These are phyloP conservation scores for Okapia johnstoni DNA, from an alignment of 2,113 vertebrate genomes.

Conservation along the genomic window DNA sequence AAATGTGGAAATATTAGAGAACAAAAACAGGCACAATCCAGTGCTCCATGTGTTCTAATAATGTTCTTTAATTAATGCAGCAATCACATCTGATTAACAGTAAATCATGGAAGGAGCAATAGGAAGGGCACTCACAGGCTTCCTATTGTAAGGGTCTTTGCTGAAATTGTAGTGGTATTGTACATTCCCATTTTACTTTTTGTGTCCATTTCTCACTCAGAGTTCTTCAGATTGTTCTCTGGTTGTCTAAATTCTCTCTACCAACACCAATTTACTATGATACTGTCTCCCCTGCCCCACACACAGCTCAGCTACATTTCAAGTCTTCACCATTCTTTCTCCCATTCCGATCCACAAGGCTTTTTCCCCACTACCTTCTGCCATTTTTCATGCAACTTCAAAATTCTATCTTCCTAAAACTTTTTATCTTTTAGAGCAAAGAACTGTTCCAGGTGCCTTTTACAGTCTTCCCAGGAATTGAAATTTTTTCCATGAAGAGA, in stretches of 20 bases:
- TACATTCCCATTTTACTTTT: not conserved
- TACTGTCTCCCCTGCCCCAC: not conserved
- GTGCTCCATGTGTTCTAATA: not conserved
- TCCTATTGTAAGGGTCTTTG: not conserved
- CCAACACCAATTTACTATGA: not conserved
- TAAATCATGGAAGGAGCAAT: not conserved
- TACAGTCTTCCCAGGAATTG: too few relatives aligned
- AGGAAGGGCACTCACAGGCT: not conserved
- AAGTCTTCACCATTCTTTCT: not conserved
- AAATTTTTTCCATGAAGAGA: too few relatives aligned
- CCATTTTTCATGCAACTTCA: not conserved
- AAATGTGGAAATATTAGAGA: slow-evolving; percentile 51
- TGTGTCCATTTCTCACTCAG: not conserved
- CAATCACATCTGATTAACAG: not conserved
- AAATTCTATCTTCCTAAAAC: not conserved
- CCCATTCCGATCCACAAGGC: not conserved
- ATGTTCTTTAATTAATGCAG: slow-evolving; percentile 37
- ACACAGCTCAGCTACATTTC: not conserved
- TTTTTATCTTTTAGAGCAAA: not conserved
- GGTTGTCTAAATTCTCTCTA: not conserved
- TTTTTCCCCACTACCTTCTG: not conserved
- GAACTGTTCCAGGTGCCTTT: too few relatives aligned
- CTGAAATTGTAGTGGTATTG: not conserved
- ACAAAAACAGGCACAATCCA: not conserved
- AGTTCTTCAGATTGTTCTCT: not conserved